Conservation (phyloP, 2,797 vertebrate genomes). For the Enteromius trimaculatus region DNA sequence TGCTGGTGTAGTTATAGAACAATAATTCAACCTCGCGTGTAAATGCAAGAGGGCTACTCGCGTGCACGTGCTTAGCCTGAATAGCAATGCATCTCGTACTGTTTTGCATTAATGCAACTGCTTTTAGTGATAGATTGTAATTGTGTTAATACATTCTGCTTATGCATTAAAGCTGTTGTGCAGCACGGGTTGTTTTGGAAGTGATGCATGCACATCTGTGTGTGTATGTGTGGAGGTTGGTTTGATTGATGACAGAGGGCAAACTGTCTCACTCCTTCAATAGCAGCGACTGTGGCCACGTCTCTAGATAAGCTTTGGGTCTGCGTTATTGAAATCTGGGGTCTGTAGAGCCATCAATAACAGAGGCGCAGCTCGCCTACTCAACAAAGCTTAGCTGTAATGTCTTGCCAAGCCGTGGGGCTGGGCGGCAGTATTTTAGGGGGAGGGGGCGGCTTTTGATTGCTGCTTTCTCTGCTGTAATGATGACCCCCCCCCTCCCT, state of each 20-base stretch:
- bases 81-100: too few relatives aligned
- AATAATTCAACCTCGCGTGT: slow-evolving; percentile 19
- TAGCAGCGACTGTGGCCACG: slow-evolving; percentile 60
- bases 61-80: background rate
- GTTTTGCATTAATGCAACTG: slow-evolving; percentile 7
- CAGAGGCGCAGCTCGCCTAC: slow-evolving; percentile 49
- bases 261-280: slow-evolving; percentile 57
- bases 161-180: slow-evolving; percentile 42
- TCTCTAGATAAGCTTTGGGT: slow-evolving; percentile 64
- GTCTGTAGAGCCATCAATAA: slow-evolving; percentile 71
- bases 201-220: slow-evolving; percentile 49
- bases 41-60: background rate
- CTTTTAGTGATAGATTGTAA: background rate
- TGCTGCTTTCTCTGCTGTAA: slow-evolving; percentile 69
- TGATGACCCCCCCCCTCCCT: slow-evolving; percentile 61
- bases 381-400: slow-evolving; percentile 60
- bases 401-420: slow-evolving; percentile 65
- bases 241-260: slow-evolving; percentile 64
- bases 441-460: slow-evolving; percentile 52
- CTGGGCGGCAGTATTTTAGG: slow-evolving; percentile 51
- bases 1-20: slow-evolving; percentile 10
- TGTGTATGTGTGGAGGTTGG: slow-evolving; percentile 44
- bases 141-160: slow-evolving; percentile 30
- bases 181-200: slow-evolving; percentile 57
- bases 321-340: slow-evolving; percentile 71